Evolutionary conservation across 2,113 vertebrate species (phyloP).

Genomic region (Isurus oxyrinchus): DNA sequence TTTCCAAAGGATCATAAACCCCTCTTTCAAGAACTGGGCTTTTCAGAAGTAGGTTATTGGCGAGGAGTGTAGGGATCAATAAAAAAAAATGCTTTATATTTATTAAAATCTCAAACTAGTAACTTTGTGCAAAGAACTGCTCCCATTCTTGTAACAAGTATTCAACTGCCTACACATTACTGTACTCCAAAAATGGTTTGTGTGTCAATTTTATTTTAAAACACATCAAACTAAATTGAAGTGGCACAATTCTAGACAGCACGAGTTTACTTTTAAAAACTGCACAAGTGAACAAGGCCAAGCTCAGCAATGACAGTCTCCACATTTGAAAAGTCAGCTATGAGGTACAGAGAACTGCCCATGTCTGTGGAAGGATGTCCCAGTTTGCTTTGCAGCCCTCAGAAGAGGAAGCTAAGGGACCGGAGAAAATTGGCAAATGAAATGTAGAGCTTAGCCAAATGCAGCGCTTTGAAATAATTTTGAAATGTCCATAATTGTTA

Average conservation of each 20-base stretch:
- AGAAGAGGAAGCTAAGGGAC: too few relatives aligned
- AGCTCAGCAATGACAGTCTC: too few relatives aligned
- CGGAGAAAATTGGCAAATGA: too few relatives aligned
- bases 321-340: too few relatives aligned
- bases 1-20: not conserved
- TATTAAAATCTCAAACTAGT: not conserved
- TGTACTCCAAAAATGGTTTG: not conserved
- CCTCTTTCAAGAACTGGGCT: not conserved
- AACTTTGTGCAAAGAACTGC: not conserved
- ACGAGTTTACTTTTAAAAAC: too few relatives aligned
- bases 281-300: too few relatives aligned
- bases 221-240: not conserved
- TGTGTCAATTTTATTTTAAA: not conserved
- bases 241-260: too few relatives aligned
- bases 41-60: not conserved
- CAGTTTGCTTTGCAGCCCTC: too few relatives aligned
- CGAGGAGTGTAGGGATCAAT: not conserved
- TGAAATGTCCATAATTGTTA: not conserved
- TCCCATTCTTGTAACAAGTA: not conserved
- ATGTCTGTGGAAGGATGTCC: too few relatives aligned
- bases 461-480: too few relatives aligned
- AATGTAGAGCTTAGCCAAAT: too few relatives aligned
- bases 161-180: not conserved
- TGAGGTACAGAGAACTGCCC: too few relatives aligned
- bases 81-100: not conserved